Base-by-base conservation (phyloP, 1,140 invertebrate genomes). In the Ips typographus region DNA sequence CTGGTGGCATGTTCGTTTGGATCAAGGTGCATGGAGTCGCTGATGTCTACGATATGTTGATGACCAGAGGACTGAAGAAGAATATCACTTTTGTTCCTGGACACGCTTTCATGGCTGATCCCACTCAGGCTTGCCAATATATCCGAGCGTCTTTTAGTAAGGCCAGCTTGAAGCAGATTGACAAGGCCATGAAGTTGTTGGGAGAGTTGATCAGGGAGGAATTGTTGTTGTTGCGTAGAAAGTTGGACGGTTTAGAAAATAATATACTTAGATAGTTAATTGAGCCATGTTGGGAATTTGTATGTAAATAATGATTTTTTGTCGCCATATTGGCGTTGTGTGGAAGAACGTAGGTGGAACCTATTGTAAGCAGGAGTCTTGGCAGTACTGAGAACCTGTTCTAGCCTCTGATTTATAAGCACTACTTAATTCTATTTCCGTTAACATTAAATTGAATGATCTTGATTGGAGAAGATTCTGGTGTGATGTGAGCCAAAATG, bases 1-100 rank as follows among this genome's bases (percentile, higher is more conserved):
- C 79, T 1, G 91, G 87, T 8, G 91, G 92, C 1, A 89, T 94
- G 83, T 93, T 92, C 79, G 81, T 92, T 6, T 94, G 92, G 91
- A 83, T 93, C 6, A 86, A 88, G 76, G 83, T 92, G 1, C 82
- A 80, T 5, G 87, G 84, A 3, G 81, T 93, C 0, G 78, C 84
- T 0, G 90, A 93, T 75, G 89, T 90, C 2, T 88, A 88, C 79
- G 85, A 88, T 68, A 88, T 94, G 86, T 85, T 93, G 1, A 85
- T 87, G 82, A 82, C 87, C 62, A 78, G 85, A 71, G 89, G 87
- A 6, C 73, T 84, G 36, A 77, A 84, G 66, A 82, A 82, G 38
- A 85, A 88, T 6, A 84, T 92, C 0, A 85, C 89, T 70, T 82
- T 92, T 63, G 84, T 90, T 0, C 90, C 91, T 1, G 91, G 91